phyloP scores from a whole-genome alignment of 2,113 vertebrate genomes.

The Sisor rabdophorus region DNA sequence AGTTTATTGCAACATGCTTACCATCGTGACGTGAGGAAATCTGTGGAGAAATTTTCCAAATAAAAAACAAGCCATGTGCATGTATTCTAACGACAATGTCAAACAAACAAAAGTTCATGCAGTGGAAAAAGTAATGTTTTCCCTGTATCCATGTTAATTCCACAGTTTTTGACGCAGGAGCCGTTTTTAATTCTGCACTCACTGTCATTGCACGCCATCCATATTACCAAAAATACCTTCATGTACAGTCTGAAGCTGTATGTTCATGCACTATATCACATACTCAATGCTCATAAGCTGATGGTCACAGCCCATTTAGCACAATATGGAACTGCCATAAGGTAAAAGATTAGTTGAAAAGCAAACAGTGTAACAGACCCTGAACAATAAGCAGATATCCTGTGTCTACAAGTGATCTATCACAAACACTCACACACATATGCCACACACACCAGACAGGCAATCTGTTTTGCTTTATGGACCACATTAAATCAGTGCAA shows the following conservation, averaged over 20 bases:
- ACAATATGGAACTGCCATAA: constrained; percentile 58
- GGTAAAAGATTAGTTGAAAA: constrained; percentile 59
- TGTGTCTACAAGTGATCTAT: constrained; percentile 43
- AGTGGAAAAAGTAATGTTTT: constrained; percentile 66
- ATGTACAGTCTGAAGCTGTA: neutral
- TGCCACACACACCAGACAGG: neutral
- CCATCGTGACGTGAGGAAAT: constrained; percentile 37
- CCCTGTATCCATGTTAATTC: constrained; percentile 46
- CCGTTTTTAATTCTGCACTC: constrained; percentile 23
- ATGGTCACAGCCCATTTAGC: constrained; percentile 65
- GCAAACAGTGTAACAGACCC: constrained; percentile 33
- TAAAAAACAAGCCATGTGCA: constrained; percentile 51
- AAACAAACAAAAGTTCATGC: constrained; percentile 64
- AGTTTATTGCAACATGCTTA: constrained; percentile 34
- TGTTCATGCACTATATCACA: neutral
- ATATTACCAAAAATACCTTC: neutral
- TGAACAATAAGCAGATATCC: constrained; percentile 55
- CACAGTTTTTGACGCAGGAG: constrained; percentile 40
- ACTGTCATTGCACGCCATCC: constrained; percentile 11
- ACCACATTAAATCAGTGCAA: constrained; percentile 11
- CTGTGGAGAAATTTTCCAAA: constrained; percentile 64
- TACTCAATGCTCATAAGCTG: constrained; percentile 51
- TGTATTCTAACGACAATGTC: constrained; percentile 59
- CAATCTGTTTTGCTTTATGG: constrained; percentile 19
- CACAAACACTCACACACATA: constrained; percentile 53